Conservation (phyloP, 2,888 invertebrate genomes). For the Torymus tubicola region DNA sequence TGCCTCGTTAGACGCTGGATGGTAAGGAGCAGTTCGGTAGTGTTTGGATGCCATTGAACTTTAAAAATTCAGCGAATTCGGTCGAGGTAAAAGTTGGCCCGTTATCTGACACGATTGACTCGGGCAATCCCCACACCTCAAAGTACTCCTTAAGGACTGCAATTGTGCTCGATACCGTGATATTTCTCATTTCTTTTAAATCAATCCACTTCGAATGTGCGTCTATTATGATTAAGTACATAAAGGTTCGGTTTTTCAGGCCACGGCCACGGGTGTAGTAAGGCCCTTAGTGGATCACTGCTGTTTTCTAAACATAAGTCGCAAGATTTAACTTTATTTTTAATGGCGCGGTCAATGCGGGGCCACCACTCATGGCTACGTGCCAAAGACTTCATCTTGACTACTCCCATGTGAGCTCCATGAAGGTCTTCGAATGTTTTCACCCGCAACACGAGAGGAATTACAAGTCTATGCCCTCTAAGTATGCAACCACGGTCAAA, state of each 20-base stretch:
- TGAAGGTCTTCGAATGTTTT: constrained; percentile 60
- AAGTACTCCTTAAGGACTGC: constrained; percentile 50
- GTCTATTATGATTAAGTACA: constrained; percentile 49
- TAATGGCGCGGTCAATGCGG: constrained; percentile 58
- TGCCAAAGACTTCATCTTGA: constrained; percentile 62
- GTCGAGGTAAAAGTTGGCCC: constrained; percentile 48
- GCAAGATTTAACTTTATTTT: constrained; percentile 32
- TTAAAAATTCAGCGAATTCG: constrained; percentile 44
- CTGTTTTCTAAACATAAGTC: constrained; percentile 4
- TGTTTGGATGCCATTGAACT: constrained; percentile 29
- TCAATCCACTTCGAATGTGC: constrained; percentile 59
- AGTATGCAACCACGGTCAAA: too few relatives aligned
- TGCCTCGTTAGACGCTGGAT: background rate
- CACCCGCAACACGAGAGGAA: constrained; percentile 33
- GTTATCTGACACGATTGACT: constrained; percentile 53
- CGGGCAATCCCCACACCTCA: constrained; percentile 42
- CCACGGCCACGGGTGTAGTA: constrained; percentile 54
- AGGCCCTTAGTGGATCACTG: constrained; percentile 49
- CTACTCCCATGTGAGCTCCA: constrained; percentile 60
- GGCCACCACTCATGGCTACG: constrained; percentile 62
- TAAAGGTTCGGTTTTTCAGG: constrained; percentile 45
- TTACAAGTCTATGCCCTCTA: constrained; percentile 17
- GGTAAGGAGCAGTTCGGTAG: background rate
- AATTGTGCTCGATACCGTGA: background rate
- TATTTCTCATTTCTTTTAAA: constrained; percentile 30